Evolutionary conservation across 2,888 invertebrate species (phyloP).

Genomic region (Elgonia sp.): DNA sequence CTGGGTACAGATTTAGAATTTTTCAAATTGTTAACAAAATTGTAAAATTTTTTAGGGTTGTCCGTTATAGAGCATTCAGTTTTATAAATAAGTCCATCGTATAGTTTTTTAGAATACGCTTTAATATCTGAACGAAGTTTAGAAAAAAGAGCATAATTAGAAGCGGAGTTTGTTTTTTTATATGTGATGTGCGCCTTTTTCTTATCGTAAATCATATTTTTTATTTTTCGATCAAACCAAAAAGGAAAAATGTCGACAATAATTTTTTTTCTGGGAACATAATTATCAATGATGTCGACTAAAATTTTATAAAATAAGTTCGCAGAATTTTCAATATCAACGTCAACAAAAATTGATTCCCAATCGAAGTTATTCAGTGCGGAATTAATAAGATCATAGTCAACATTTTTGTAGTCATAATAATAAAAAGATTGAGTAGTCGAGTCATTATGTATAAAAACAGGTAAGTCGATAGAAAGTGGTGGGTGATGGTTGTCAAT

Average conservation of each 20-base stretch:
- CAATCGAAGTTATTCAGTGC: background rate
- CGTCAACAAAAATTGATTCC: background rate
- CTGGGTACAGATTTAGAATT: background rate
- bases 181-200: constrained; percentile 21
- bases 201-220: constrained; percentile 16
- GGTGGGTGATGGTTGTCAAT: no score
- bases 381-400: background rate
- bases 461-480: no score
- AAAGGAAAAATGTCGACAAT: background rate
- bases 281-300: background rate
- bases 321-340: background rate
- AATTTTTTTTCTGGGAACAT: background rate
- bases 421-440: no score
- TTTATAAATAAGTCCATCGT: background rate
- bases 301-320: background rate
- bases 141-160: background rate
- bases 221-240: constrained; percentile 31
- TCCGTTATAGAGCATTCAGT: background rate
- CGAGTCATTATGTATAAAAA: no score
- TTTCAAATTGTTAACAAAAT: background rate
- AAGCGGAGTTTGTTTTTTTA: background rate
- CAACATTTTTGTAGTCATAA: constrained; percentile 15
- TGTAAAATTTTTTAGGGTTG: background rate
- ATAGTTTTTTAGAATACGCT: background rate
- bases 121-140: background rate